Evolutionary conservation across 2,888 invertebrate genomes (phyloP).

Genomic region (Tiliacea aurago): DNA sequence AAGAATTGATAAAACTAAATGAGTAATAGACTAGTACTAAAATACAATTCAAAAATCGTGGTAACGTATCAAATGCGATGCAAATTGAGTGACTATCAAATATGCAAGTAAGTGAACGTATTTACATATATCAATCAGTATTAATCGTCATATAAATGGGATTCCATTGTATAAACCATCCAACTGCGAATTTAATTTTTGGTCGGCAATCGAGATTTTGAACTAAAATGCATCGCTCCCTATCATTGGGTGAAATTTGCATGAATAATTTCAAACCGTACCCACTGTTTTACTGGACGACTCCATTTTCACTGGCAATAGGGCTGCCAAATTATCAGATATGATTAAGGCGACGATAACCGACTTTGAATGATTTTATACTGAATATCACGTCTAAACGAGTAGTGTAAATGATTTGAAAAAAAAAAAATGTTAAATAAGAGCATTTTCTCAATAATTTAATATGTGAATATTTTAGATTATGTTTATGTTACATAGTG

Average conservation of each 20-base stretch:
- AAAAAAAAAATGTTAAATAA: too few relatives aligned
- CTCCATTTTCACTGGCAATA: conserved; percentile 64
- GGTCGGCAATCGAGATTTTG: conserved; percentile 65
- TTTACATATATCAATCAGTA: conserved; percentile 54
- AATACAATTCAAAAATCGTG: conserved; percentile 3
- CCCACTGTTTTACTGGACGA: conserved; percentile 67
- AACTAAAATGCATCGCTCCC: conserved; percentile 70
- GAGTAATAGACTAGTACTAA: not conserved
- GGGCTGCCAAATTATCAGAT: conserved; percentile 24
- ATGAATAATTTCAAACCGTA: conserved; percentile 76
- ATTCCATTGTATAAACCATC: conserved; percentile 44
- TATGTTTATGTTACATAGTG: too few relatives aligned
- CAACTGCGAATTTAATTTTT: conserved; percentile 67
- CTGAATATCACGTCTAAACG: too few relatives aligned
- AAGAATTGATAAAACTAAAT: too few relatives aligned
- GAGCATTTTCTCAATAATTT: too few relatives aligned
- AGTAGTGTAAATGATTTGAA: too few relatives aligned
- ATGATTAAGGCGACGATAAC: too few relatives aligned
- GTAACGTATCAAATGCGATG: conserved; percentile 23
- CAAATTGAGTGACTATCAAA: conserved; percentile 37
- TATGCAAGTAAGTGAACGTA: conserved; percentile 40
- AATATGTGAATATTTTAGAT: too few relatives aligned
- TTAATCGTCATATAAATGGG: conserved; percentile 48
- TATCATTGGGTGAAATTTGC: conserved; percentile 76
- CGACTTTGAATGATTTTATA: too few relatives aligned